These are phyloP conservation scores for Tragelaphus eurycerus DNA, from an alignment of 2,797 vertebrate genomes.

Conservation along the genomic window DNA sequence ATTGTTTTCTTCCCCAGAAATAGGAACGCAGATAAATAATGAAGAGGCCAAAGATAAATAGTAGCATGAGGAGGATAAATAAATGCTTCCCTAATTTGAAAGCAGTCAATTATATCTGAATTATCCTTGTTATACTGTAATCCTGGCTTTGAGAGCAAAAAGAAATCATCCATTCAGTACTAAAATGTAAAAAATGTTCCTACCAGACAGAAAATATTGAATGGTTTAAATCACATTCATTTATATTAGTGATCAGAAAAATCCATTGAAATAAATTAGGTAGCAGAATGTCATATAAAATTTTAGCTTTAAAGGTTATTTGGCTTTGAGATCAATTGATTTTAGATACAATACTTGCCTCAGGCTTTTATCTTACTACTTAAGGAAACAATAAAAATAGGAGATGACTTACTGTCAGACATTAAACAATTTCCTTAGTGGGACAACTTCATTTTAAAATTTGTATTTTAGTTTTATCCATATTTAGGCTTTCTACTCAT, in stretches of 20 bases:
- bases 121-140: background rate
- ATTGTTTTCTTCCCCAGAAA: background rate
- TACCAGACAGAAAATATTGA: background rate
- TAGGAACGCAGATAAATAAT: background rate
- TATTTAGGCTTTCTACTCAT: background rate
- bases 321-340: background rate
- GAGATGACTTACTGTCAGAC: background rate
- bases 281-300: background rate
- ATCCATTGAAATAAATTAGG: background rate
- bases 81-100: conserved; percentile 8
- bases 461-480: background rate
- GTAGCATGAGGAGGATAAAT: background rate
- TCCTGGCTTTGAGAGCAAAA: background rate
- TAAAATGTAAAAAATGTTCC: background rate
- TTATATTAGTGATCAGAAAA: conserved; percentile 6
- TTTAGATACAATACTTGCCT: background rate
- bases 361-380: background rate
- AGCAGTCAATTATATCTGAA: background rate
- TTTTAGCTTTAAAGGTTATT: conserved; percentile 26
- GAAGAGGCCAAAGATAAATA: background rate
- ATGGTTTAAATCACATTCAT: background rate
- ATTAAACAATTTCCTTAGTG: background rate
- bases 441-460: background rate
- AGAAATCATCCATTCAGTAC: background rate
- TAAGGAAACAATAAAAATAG: background rate